phyloP scores from a whole-genome alignment of 2,888 invertebrate genomes.

The Cosmopolites sordidus region DNA sequence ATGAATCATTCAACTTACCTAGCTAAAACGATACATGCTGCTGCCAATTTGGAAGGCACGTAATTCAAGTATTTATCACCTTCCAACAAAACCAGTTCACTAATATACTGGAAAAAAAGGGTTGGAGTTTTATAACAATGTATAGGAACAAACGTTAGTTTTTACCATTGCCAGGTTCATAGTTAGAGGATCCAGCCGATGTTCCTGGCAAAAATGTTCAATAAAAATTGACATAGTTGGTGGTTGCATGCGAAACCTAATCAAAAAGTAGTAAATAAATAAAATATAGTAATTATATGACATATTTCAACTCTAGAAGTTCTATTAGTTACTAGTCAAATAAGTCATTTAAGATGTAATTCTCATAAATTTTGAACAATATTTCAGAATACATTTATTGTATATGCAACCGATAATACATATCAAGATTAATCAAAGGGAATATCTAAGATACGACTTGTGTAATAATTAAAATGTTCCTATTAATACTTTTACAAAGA shows the following conservation, averaged over 20 bases:
- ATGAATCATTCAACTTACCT: slow-evolving; percentile 29
- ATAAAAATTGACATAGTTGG: slow-evolving; percentile 43
- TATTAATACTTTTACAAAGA: no score
- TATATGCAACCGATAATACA: no score
- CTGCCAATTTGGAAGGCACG: slow-evolving; percentile 44
- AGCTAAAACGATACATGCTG: slow-evolving; percentile 42
- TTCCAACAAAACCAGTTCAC: slow-evolving; percentile 44
- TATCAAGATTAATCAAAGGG: no score
- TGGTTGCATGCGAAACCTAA: slow-evolving; percentile 39
- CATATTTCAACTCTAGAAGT: no score
- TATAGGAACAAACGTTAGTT: not conserved
- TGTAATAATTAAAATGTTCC: no score
- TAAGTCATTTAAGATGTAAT: no score
- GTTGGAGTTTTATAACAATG: not conserved
- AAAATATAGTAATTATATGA: no score
- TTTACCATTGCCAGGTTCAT: slow-evolving; percentile 40
- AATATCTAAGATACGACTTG: no score
- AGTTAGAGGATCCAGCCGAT: slow-evolving; percentile 36
- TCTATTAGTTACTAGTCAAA: no score
- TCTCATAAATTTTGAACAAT: no score
- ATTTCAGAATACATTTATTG: no score
- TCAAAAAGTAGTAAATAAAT: not conserved
- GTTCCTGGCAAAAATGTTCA: slow-evolving; percentile 36
- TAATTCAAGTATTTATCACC: slow-evolving; percentile 40
- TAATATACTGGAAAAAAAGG: slow-evolving; percentile 36